A percentile compares a stretch with the other conserved stretches of the same genome.
Evolutionary conservation across 2,113 vertebrate species (phyloP).

Genomic region (Bombycilla garrulus): DNA sequence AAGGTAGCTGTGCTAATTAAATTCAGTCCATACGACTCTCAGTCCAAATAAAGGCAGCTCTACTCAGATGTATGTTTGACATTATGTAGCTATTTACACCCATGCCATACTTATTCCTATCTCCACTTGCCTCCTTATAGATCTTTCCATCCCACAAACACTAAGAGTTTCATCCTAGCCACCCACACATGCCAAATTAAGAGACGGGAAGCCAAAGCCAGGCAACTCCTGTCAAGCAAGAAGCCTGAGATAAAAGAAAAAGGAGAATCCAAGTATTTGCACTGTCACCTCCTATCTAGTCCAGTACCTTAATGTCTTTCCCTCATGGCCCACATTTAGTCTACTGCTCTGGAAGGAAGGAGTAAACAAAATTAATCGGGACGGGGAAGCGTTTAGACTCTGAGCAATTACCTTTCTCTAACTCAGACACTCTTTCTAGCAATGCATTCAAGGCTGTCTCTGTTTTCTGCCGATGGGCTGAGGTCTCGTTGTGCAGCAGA

Average conservation of each 20-base stretch:
- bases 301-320: background rate
- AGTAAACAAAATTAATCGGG: background rate
- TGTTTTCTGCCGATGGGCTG: constrained; percentile 90
- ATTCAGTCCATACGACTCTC: background rate
- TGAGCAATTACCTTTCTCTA: constrained; percentile 85
- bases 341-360: background rate
- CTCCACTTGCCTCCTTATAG: background rate
- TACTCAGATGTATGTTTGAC: background rate
- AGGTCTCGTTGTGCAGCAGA: constrained; percentile 92
- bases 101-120: background rate
- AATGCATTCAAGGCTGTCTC: constrained; percentile 87
- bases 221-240: background rate
- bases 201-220: background rate
- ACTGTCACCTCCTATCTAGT: background rate
- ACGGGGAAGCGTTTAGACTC: rapidly evolving
- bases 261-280: background rate
- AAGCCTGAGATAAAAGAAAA: background rate
- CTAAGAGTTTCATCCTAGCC: background rate
- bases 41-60: background rate
- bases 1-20: background rate
- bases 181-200: background rate
- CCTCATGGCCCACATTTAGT: background rate
- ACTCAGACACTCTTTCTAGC: constrained; percentile 90
- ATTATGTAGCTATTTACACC: background rate
- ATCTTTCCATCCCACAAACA: background rate